Evolutionary conservation across 2,888 invertebrate species (phyloP), one percentile per base, ranked within the genome.

Genomic region (Platycnemis pennipes): DNA sequence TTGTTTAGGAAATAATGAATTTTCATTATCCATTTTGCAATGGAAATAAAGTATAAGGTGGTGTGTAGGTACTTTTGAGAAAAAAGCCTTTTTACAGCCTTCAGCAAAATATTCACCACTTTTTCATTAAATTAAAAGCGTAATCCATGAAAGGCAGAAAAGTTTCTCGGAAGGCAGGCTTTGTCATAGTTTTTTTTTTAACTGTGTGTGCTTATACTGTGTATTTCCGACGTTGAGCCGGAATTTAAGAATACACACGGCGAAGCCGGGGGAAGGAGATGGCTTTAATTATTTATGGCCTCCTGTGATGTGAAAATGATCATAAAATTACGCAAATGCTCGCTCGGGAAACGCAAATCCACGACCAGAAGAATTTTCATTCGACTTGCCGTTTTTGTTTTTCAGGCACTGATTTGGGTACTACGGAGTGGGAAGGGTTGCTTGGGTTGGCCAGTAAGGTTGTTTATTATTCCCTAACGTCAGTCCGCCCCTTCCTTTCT

Each of bases 261-360:
- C 11, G 77, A 77, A 77, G 16, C 26, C 13, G 2, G 13, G 37
- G 31, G 11, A 37, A 37, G 37, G 37, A 7, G 37, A 37, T 1
- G 26, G 22, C 5, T 63, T 77, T 77, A 77, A 77, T 77, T 77
- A 77, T 77, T 77, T 77, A 77, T 77, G 77, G 77, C n/a, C 77
- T 37, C 37, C 37, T 37, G 77, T 77, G 37, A 77, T 77, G 77
- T 77, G 77, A 77, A 77, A 77, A 77, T 77, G 77, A 77, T 77
- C 77, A 77, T 77, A 77, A 77, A 77, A 77, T 77, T 77, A 77
- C 77, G 77, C 37, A 13, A 77, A 77, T 77, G 31, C 37, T 26
- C 77, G 77, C 77, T 77, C 69, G 77, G 16, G 37, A 77, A 77
- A 77, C 37, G 77, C 37, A 77, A 77, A 77, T 77, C 37, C 77